Evolutionary conservation across 23 tunicate genomes (phyloP).

Genomic region (Styela plicata): DNA sequence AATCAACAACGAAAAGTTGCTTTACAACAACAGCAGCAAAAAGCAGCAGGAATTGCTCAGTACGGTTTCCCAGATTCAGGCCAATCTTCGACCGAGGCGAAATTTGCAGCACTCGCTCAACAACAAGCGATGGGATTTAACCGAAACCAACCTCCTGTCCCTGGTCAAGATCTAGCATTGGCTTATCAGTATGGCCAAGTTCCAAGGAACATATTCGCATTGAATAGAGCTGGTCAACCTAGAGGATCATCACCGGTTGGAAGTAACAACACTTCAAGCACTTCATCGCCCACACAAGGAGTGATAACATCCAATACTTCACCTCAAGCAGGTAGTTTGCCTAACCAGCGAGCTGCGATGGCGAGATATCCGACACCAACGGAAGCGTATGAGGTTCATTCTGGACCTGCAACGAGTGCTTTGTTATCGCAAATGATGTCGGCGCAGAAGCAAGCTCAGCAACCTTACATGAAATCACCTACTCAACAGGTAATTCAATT

Average conservation of each 20-base stretch:
- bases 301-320: slow-evolving; percentile 31
- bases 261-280: slow-evolving; percentile 65
- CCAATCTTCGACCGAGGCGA: neutral
- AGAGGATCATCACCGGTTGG: slow-evolving; percentile 36
- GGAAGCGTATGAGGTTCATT: neutral
- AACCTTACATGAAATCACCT: neutral
- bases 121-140: neutral
- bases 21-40: neutral
- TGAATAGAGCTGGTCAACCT: neutral
- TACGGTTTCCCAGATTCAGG: slow-evolving; percentile 5
- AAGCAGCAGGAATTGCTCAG: neutral
- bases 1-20: neutral
- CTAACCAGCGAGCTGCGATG: slow-evolving; percentile 5
- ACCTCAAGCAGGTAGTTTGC: slow-evolving; percentile 59
- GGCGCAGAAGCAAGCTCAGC: slow-evolving; percentile 18
- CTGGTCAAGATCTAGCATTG: neutral
- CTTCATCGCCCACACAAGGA: slow-evolving; percentile 65
- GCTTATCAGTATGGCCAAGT: neutral
- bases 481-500: slow-evolving; percentile 27
- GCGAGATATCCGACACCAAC: neutral
- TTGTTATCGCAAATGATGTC: slow-evolving; percentile 21
- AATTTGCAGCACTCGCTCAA: neutral
- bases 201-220: slow-evolving; percentile 27
- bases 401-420: neutral
- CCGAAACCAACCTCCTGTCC: neutral